Evolutionary conservation across 23 tunicate genomes (phyloP).

Genomic region (Diplosoma virens): DNA sequence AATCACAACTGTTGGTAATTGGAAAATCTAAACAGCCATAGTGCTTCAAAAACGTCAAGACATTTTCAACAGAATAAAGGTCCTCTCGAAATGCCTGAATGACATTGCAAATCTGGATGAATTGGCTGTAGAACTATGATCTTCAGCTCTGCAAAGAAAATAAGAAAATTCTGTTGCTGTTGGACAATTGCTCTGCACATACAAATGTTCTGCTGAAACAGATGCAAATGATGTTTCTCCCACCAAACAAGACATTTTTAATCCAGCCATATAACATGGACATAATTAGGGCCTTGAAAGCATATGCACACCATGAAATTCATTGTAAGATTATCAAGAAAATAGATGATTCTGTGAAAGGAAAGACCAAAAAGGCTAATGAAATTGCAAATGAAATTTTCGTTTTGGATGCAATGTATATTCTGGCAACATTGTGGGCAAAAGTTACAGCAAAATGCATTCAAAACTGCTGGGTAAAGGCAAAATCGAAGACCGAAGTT

Average conservation of each 20-base stretch:
- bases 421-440: constrained; percentile 9
- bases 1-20: not conserved
- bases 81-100: no score
- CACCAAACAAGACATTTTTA: not conserved
- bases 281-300: no score
- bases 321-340: no score
- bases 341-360: constrained; percentile 11
- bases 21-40: no score
- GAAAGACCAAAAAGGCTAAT: not conserved
- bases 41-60: no score
- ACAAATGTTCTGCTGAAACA: not conserved
- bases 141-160: no score
- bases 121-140: not conserved
- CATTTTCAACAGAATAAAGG: not conserved
- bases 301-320: no score
- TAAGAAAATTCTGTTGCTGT: no score
- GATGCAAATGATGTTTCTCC: not conserved
- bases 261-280: not conserved
- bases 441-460: constrained; percentile 8
- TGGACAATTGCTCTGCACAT: not conserved
- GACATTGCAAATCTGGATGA: not conserved
- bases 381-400: constrained; percentile 10
- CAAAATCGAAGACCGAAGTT: not conserved
- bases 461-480: constrained; percentile 15
- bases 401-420: constrained; percentile 9